These are phyloP conservation scores for Lycaena phlaeas DNA, from an alignment of 2,888 invertebrate species.

Conservation along the genomic window DNA sequence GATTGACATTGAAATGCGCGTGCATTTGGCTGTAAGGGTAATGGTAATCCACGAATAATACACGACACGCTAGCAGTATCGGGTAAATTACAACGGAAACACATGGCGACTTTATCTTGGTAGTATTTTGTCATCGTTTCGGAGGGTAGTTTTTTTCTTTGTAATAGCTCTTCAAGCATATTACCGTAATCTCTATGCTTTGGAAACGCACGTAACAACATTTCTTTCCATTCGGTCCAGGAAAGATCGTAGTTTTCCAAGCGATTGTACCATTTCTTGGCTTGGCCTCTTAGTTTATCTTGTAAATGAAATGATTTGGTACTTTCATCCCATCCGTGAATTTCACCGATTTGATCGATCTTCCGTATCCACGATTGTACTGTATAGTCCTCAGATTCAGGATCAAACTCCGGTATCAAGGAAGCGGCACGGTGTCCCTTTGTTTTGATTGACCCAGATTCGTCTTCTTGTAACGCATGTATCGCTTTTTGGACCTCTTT, in stretches of 20 bases:
- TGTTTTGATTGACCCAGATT: too few relatives aligned
- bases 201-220: slow-evolving; percentile 24
- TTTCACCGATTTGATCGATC: slow-evolving; percentile 20
- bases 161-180: slow-evolving; percentile 22
- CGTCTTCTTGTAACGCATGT: slow-evolving; percentile 5
- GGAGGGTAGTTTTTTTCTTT: slow-evolving; percentile 18
- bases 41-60: slow-evolving; percentile 22
- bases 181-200: slow-evolving; percentile 21
- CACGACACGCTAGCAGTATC: slow-evolving; percentile 23
- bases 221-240: slow-evolving; percentile 25
- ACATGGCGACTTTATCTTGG: slow-evolving; percentile 27
- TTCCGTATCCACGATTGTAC: slow-evolving; percentile 19
- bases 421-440: not conserved
- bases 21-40: slow-evolving; percentile 23
- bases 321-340: slow-evolving; percentile 22
- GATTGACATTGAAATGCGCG: slow-evolving; percentile 22
- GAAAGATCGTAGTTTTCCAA: slow-evolving; percentile 23
- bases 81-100: slow-evolving; percentile 23
- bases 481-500: not conserved
- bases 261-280: slow-evolving; percentile 21
- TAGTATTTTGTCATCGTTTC: slow-evolving; percentile 26
- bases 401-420: slow-evolving; percentile 13
- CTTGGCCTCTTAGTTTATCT: slow-evolving; percentile 24
- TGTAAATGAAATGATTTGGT: slow-evolving; percentile 21
- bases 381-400: slow-evolving; percentile 17